These are phyloP conservation scores for Eulemur coronatus DNA, from an alignment of 2,797 vertebrate species.

Conservation along the genomic window DNA sequence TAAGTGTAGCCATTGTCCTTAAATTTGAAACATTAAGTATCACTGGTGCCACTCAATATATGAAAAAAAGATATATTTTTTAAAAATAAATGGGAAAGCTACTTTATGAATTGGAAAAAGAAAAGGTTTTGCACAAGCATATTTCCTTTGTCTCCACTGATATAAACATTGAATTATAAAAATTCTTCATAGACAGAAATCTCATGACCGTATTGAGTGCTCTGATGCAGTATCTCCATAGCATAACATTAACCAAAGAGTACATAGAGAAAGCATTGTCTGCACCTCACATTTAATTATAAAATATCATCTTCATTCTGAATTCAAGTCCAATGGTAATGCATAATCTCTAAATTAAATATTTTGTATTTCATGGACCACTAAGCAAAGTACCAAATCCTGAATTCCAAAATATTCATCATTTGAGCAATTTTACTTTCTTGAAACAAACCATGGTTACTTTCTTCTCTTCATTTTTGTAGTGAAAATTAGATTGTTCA, in stretches of 20 bases:
- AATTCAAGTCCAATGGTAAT: neutral
- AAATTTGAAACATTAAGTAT: neutral
- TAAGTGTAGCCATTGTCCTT: neutral
- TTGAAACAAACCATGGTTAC: neutral
- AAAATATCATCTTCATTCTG: neutral
- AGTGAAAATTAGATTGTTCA: neutral
- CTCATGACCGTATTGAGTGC: neutral
- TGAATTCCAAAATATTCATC: neutral
- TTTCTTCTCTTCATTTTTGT: slow-evolving; percentile 15
- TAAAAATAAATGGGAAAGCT: neutral
- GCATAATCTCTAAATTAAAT: neutral
- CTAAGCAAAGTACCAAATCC: slow-evolving; percentile 21
- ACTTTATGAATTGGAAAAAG: neutral
- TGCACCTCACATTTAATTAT: neutral
- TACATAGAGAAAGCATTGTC: neutral
- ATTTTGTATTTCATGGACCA: slow-evolving; percentile 41
- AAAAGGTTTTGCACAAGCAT: neutral
- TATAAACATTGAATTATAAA: neutral
- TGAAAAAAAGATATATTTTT: neutral
- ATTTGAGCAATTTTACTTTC: neutral
- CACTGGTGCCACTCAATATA: neutral
- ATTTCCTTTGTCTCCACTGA: neutral
- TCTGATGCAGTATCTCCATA: neutral
- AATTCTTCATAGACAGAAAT: neutral
- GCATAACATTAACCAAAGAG: neutral